phyloP scores from a whole-genome alignment of 2,888 invertebrate species.

The Melieria crassipennis region DNA sequence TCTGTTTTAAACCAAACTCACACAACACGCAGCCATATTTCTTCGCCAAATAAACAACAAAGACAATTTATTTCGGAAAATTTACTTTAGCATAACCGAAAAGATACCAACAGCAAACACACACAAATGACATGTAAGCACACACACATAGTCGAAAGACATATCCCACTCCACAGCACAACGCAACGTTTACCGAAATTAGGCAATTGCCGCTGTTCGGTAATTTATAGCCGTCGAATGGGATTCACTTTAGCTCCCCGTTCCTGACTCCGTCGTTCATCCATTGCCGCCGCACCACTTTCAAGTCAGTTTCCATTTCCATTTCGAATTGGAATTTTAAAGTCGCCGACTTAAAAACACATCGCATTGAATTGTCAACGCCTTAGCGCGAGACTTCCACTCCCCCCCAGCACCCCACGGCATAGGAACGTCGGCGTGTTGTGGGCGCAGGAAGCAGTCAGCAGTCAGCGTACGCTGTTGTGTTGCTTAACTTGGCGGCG shows the following conservation, averaged over 20 bases:
- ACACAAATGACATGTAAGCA: neutral
- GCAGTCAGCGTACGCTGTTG: neutral
- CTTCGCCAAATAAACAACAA: neutral
- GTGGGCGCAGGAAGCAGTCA: neutral
- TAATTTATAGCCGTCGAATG: constrained; percentile 6
- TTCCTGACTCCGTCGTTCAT: no score
- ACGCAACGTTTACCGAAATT: neutral
- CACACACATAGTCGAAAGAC: neutral
- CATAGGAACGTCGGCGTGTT: no score
- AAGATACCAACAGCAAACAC: neutral
- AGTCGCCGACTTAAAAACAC: constrained; percentile 5
- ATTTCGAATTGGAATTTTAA: neutral
- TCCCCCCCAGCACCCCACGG: no score
- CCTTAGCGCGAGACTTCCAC: neutral
- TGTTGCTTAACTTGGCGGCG: neutral
- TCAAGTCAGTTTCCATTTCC: no score
- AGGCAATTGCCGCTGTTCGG: neutral
- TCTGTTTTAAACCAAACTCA: neutral
- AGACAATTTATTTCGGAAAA: neutral
- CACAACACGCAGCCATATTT: neutral
- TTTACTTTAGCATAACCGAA: neutral
- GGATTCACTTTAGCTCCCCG: neutral
- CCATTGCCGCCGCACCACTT: no score
- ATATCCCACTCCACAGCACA: neutral
- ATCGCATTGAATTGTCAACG: neutral